Evolutionary conservation across 2,797 vertebrate species (phyloP).

Genomic region (Tamandua tetradactyla): DNA sequence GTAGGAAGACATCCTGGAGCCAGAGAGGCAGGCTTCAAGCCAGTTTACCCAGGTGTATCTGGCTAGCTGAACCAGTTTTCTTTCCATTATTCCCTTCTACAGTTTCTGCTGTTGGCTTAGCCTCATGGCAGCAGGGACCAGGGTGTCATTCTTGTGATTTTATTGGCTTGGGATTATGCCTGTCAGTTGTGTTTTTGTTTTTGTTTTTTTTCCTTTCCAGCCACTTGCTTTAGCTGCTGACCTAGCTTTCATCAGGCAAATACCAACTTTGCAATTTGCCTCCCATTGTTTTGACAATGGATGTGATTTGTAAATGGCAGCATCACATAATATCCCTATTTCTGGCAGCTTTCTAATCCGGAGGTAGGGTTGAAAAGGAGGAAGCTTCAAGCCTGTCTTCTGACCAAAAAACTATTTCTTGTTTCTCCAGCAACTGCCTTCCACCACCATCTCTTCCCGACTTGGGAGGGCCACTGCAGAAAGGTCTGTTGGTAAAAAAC

Average conservation of each 20-base stretch:
- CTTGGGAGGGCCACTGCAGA: background rate
- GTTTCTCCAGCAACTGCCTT: slow-evolving; percentile 21
- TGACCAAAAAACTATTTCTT: slow-evolving; percentile 61
- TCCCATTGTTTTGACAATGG: slow-evolving; percentile 69
- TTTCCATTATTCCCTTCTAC: slow-evolving; percentile 38
- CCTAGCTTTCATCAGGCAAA: slow-evolving; percentile 77
- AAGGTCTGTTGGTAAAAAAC: background rate
- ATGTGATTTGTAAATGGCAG: slow-evolving; percentile 49
- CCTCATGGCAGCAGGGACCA: background rate
- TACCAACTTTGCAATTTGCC: slow-evolving; percentile 52
- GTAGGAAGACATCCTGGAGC: background rate
- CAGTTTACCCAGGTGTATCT: slow-evolving; percentile 49
- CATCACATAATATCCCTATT: slow-evolving; percentile 44
- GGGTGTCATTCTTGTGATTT: background rate
- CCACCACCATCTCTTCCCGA: background rate
- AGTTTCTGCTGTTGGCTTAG: slow-evolving; percentile 61
- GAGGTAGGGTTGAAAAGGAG: slow-evolving; percentile 32
- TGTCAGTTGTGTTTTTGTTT: background rate
- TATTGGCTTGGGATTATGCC: slow-evolving; percentile 15
- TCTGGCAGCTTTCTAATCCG: slow-evolving; percentile 44
- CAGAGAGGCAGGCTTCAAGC: background rate
- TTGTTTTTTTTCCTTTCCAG: slow-evolving; percentile 65
- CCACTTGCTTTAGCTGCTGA: slow-evolving; percentile 77
- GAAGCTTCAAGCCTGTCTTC: slow-evolving; percentile 11
- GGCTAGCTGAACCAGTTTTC: slow-evolving; percentile 34